A percentile compares a stretch with the other conserved stretches of the same genome.
phyloP scores from a whole-genome alignment of 2,113 vertebrate species.

The Castor canadensis region DNA sequence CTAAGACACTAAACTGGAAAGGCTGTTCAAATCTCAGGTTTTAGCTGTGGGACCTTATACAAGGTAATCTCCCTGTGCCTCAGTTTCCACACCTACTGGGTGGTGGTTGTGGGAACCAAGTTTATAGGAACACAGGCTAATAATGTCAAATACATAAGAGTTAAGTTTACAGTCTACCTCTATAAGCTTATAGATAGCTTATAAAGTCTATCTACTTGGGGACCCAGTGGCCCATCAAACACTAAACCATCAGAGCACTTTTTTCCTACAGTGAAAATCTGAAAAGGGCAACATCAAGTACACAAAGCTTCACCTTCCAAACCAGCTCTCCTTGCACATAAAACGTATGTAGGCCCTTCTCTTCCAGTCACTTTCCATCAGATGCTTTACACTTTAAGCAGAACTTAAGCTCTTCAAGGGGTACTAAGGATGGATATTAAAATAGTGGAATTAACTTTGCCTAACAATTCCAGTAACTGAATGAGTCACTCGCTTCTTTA shows the following conservation, averaged over 20 bases:
- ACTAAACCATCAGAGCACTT: background rate
- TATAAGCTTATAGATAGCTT: background rate
- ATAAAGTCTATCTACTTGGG: background rate
- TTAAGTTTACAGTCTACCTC: too few relatives aligned
- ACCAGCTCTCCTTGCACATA: background rate
- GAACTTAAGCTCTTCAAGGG: background rate
- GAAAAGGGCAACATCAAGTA: background rate
- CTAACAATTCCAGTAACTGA: slow-evolving; percentile 52
- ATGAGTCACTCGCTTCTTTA: slow-evolving; percentile 60
- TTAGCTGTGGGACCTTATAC: background rate
- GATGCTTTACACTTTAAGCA: background rate
- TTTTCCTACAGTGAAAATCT: background rate
- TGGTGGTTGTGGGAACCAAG: background rate
- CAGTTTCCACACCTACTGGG: background rate
- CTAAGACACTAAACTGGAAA: background rate
- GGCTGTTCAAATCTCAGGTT: background rate
- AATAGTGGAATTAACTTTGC: slow-evolving; percentile 43
- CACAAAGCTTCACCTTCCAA: background rate
- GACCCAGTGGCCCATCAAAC: background rate
- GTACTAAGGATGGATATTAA: background rate
- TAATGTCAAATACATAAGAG: background rate
- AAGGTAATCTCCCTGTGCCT: background rate
- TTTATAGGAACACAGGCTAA: background rate
- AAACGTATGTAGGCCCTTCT: background rate
- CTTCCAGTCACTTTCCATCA: background rate